A percentile compares a stretch with the other conserved stretches of the same genome.
Evolutionary conservation across 1,140 invertebrate genomes (phyloP).

Genomic region (Pomacea maculata): DNA sequence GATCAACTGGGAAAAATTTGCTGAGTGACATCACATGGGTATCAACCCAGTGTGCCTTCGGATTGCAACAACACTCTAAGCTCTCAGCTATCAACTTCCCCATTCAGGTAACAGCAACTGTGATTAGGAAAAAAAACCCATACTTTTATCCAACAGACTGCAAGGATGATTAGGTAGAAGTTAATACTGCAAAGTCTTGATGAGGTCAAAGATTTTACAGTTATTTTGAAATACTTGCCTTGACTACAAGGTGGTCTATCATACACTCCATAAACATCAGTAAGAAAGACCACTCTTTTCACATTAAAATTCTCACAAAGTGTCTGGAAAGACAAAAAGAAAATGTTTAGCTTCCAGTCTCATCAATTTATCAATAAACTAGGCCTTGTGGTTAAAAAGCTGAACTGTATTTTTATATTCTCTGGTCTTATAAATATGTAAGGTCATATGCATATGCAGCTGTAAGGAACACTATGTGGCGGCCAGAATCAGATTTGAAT

Average conservation of each 20-base stretch:
- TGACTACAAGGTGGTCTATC: constrained; percentile 36
- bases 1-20: too few species aligned
- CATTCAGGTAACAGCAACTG: neutral
- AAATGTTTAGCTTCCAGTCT: neutral
- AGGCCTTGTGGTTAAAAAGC: too few species aligned
- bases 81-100: too few species aligned
- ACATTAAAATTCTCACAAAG: constrained; percentile 35
- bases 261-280: constrained; percentile 48
- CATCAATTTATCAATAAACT: neutral
- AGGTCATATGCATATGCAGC: too few species aligned
- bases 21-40: too few species aligned
- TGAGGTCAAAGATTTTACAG: too few species aligned
- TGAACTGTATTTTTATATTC: too few species aligned
- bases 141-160: neutral
- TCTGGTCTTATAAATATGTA: too few species aligned
- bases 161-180: neutral
- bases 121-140: neutral
- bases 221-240: constrained; percentile 29
- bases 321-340: constrained; percentile 33
- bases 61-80: too few species aligned
- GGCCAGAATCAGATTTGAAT: too few species aligned
- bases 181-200: neutral
- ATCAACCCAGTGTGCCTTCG: too few species aligned
- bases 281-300: constrained; percentile 43
- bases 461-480: too few species aligned